phyloP scores from a whole-genome alignment of 2,113 vertebrate species.

The Ameiurus melas region DNA sequence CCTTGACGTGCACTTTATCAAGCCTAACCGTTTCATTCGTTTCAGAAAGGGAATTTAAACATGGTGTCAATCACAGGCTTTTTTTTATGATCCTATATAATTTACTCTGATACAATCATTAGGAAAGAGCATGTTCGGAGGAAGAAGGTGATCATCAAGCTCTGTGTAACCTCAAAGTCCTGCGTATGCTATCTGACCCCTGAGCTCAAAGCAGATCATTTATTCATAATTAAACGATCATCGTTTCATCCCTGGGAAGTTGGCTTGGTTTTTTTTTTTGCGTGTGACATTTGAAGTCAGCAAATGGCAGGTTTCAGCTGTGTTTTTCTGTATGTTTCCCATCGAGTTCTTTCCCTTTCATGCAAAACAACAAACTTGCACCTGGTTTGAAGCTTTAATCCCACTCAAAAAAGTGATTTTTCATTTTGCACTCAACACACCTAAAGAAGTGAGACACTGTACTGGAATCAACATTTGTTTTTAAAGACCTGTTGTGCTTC shows the following conservation, averaged over 20 bases:
- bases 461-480: neutral
- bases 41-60: neutral
- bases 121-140: neutral
- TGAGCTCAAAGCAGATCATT: constrained; percentile 31
- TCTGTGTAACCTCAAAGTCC: constrained; percentile 23
- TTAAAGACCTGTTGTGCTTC: neutral
- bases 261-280: neutral
- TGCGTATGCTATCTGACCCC: constrained; percentile 30
- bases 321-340: neutral
- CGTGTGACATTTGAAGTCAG: neutral
- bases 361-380: neutral
- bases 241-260: neutral
- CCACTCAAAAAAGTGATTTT: neutral
- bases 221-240: neutral
- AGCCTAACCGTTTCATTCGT: neutral
- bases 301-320: neutral
- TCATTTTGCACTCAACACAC: neutral
- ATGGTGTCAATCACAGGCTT: neutral
- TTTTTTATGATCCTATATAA: neutral
- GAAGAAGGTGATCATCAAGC: neutral
- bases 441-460: neutral
- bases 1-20: neutral
- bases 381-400: constrained; percentile 31
- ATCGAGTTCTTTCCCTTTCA: neutral
- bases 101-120: neutral